phyloP scores from a whole-genome alignment of 2,113 vertebrate species.

The Tonatia bakeri region DNA sequence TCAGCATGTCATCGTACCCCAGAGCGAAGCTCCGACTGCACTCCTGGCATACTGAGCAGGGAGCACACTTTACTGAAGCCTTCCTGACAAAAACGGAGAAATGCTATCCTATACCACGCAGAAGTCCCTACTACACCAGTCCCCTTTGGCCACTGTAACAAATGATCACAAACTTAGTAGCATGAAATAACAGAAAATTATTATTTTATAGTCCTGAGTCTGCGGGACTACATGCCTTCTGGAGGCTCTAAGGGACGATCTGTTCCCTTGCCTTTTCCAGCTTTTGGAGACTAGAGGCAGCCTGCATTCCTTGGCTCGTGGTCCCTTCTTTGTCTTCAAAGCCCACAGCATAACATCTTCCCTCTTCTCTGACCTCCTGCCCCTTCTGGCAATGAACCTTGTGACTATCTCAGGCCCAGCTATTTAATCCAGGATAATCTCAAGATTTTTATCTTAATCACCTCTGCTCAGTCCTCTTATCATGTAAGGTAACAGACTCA shows the following conservation, averaged over 20 bases:
- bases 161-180: background rate
- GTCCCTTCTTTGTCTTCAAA: background rate
- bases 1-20: background rate
- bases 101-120: background rate
- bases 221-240: background rate
- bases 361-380: no score
- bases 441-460: background rate
- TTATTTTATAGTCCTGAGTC: background rate
- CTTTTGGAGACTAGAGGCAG: background rate
- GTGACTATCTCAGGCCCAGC: background rate
- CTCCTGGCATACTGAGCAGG: background rate
- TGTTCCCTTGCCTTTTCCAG: background rate
- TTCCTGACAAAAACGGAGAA: background rate
- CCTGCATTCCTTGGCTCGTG: background rate
- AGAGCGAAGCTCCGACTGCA: background rate
- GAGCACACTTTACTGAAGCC: background rate
- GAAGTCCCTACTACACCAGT: background rate
- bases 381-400: background rate
- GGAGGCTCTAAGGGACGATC: background rate
- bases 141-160: background rate
- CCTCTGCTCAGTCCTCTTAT: background rate
- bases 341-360: no score
- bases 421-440: background rate
- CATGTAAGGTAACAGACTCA: background rate
- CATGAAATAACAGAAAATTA: background rate